Evolutionary conservation across 2,888 invertebrate genomes (phyloP), one percentile per base, ranked within the genome.

Genomic region (Linyphia triangularis): DNA sequence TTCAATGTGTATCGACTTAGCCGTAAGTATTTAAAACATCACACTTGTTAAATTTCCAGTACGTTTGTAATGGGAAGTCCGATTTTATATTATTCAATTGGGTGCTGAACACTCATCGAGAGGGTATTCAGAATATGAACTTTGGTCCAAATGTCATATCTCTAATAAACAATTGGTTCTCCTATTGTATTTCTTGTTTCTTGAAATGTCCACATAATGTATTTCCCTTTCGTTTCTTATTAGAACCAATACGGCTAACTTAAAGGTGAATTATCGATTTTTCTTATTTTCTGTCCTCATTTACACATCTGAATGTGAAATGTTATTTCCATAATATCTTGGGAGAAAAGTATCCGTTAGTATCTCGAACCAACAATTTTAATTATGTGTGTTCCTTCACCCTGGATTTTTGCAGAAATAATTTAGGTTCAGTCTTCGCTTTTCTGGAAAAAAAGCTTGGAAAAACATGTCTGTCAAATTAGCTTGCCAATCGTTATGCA

Each of bases 1-100:
- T 89, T 89, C 89, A 89, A 89, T 89, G 89, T 89, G 89, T 89
- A 89, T 84, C 89, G 89, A 84, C 89, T 78, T 84, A 89, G 89
- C 78, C 77, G 89, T 89, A 79, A 89, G 89, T 78, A 57, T 82
- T 30, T 69, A 51, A 13, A 67, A 51, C 40, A n/a, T 30, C 28
- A 26, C 30, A 59, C 16, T 13, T 51, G n/a, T 37, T 26, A 30
- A 79, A 69, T 57, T 79, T 3, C n/a, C 16, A 7, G 19, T 70
- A 7, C 4, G 24, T 22, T 13, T 40, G 2, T 24, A 7, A 10
- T 16, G 16, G 13, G 43, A 43, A 13, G n/a, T 30, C 10, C 0
- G 9, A 67, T n/a, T n/a, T 33, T n/a, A 16, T 43, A 43, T 3
- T 9, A 16, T 43, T 6, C 5, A 33, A 33, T 43, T 43, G 2